Conservation (phyloP, 2,797 vertebrate genomes). For the Buceros bicornis region DNA sequence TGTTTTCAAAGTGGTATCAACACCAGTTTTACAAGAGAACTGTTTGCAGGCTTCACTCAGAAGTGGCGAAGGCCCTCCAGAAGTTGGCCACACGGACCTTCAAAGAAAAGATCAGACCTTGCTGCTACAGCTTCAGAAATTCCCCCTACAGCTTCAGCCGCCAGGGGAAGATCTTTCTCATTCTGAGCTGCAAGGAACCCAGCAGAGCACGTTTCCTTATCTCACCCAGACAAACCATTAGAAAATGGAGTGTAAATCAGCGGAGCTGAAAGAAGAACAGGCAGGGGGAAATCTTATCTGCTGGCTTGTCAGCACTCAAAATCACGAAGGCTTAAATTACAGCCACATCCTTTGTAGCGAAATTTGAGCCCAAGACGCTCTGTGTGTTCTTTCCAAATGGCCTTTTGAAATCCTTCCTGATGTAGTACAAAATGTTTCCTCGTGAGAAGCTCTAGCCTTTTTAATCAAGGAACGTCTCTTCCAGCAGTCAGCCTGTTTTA, state of each 20-base stretch:
- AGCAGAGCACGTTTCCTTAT: background rate
- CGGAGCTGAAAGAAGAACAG: conserved; percentile 2
- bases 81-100: background rate
- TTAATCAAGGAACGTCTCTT: background rate
- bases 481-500: background rate
- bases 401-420: background rate
- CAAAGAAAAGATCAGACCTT: background rate
- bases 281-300: background rate
- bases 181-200: background rate
- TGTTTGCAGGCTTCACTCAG: background rate
- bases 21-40: background rate
- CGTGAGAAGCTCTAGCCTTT: background rate
- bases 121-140: background rate
- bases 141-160: background rate
- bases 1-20: background rate
- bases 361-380: background rate
- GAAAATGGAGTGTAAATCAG: background rate
- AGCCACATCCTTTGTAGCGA: background rate
- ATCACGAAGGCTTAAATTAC: background rate
- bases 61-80: background rate
- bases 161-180: background rate
- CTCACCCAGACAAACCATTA: background rate
- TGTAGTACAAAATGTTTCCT: background rate
- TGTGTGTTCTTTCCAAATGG: background rate
- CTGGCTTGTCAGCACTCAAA: background rate